Conservation (phyloP, 1,140 invertebrate genomes). For the Heliconius nattereri region DNA sequence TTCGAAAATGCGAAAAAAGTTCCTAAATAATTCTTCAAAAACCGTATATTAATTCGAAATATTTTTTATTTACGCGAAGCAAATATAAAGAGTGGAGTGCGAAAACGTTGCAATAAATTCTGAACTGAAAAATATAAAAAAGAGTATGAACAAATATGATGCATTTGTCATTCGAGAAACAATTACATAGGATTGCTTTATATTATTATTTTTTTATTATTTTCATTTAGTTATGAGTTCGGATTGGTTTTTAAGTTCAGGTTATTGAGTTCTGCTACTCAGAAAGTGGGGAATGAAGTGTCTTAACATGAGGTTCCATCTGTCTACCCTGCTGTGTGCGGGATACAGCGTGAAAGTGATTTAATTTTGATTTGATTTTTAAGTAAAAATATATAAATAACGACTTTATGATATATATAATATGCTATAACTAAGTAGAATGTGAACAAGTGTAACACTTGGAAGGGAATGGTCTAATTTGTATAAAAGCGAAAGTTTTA, state of each 20-base stretch:
- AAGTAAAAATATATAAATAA: not conserved
- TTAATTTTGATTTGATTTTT: no score
- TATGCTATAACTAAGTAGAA: not conserved
- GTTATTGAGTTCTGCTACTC: no score
- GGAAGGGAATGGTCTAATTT: conserved; percentile 34
- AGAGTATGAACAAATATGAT: conserved; percentile 8
- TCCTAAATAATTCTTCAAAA: not conserved
- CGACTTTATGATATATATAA: not conserved
- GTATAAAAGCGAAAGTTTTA: conserved; percentile 41
- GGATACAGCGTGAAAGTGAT: no score
- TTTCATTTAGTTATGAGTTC: no score
- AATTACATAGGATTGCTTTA: not conserved
- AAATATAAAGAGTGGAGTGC: conserved; percentile 3
- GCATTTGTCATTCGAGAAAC: not conserved
- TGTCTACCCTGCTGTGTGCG: no score
- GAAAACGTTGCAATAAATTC: conserved; percentile 9
- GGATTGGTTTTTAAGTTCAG: no score
- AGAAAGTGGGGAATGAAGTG: no score
- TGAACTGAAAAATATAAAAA: conserved; percentile 8
- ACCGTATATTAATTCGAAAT: not conserved
- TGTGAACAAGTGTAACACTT: conserved; percentile 24
- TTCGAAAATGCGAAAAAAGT: not conserved
- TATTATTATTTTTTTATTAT: not conserved
- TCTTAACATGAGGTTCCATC: no score
- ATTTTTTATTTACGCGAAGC: not conserved